Percentiles rank a stretch among this genome's conserved stretches.
Evolutionary conservation across 2,113 vertebrate genomes (phyloP).

Genomic region (Amphiprion ocellaris): DNA sequence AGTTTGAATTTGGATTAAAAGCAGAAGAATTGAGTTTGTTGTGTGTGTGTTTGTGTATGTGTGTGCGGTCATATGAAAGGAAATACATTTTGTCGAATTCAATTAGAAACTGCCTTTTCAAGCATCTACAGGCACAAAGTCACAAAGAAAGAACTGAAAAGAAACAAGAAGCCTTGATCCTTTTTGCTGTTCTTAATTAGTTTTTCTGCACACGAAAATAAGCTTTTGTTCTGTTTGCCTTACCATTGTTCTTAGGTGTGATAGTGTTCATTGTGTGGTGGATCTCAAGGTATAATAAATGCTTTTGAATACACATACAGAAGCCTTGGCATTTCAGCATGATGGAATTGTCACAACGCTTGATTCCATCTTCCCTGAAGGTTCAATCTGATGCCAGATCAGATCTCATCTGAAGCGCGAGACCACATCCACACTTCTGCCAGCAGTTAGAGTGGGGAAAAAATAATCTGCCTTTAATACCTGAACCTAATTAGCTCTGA

Average conservation of each 20-base stretch:
- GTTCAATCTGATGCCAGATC: slow-evolving; percentile 65
- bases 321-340: slow-evolving; percentile 21
- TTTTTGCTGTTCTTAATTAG: slow-evolving; percentile 67
- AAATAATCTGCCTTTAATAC: slow-evolving; percentile 81
- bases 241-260: slow-evolving; percentile 49
- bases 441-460: slow-evolving; percentile 46
- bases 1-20: neutral
- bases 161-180: slow-evolving; percentile 63
- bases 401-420: slow-evolving; percentile 53
- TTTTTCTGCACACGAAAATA: slow-evolving; percentile 60
- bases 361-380: slow-evolving; percentile 45
- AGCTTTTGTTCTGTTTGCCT: slow-evolving; percentile 49
- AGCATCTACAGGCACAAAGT: slow-evolving; percentile 35
- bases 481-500: slow-evolving; percentile 83
- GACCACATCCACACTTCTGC: slow-evolving; percentile 50
- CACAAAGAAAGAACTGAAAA: slow-evolving; percentile 40
- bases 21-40: neutral
- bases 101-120: slow-evolving; percentile 46
- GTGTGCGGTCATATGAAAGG: slow-evolving; percentile 30
- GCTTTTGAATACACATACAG: slow-evolving; percentile 12
- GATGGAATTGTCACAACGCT: slow-evolving; percentile 40
- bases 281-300: slow-evolving; percentile 56
- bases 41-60: neutral
- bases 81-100: slow-evolving; percentile 39
- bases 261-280: slow-evolving; percentile 48